phyloP scores from a whole-genome alignment of 2,797 vertebrate species.

The Macropus fuliginosus region DNA sequence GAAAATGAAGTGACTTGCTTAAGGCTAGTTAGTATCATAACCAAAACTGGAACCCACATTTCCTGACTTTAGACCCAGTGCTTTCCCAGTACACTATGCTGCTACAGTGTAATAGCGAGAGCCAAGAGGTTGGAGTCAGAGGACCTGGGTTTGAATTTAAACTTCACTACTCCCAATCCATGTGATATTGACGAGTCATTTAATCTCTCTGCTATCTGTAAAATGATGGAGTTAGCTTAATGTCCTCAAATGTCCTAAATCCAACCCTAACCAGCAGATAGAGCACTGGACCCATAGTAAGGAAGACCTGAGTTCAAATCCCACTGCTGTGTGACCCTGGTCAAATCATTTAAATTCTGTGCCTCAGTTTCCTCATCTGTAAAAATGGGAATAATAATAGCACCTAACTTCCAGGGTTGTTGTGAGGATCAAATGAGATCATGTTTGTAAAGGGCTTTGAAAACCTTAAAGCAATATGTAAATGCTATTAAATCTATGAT shows the following conservation, averaged over 20 bases:
- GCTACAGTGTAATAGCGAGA: not conserved
- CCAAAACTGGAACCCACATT: not conserved
- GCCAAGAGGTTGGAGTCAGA: not conserved
- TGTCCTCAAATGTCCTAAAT: not conserved
- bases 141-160: not conserved
- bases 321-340: not conserved
- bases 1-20: not conserved
- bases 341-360: not conserved
- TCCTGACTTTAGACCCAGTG: not conserved
- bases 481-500: not conserved
- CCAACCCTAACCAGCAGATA: not conserved
- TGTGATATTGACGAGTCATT: not conserved
- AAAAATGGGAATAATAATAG: not conserved
- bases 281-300: not conserved
- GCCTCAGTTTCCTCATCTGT: not conserved
- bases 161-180: not conserved
- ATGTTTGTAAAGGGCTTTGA: not conserved
- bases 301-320: not conserved
- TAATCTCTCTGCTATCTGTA: not conserved
- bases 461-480: not conserved
- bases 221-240: not conserved
- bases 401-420: not conserved
- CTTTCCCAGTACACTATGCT: not conserved
- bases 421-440: not conserved
- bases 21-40: not conserved